These are phyloP conservation scores for Pituophis catenifer DNA, from an alignment of 2,113 vertebrate species.

Conservation along the genomic window DNA sequence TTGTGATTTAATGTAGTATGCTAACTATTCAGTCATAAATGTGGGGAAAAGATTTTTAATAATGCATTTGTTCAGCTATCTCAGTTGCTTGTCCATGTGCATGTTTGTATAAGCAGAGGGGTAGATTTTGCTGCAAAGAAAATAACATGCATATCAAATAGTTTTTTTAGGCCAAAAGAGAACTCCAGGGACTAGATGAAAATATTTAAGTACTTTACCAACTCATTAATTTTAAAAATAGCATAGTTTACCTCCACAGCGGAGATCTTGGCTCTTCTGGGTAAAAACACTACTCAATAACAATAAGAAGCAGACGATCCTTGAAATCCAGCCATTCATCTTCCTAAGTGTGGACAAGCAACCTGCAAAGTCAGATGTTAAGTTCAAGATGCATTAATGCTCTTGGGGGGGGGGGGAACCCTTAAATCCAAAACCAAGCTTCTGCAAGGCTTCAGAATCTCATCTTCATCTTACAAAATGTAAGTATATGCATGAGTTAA, in stretches of 20 bases:
- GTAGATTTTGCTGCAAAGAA: not conserved
- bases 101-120: not conserved
- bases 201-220: not conserved
- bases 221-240: not conserved
- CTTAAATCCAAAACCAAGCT: not conserved
- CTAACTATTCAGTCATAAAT: not conserved
- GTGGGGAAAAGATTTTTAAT: not conserved
- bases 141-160: not conserved
- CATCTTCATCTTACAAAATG: not conserved
- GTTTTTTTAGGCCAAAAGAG: not conserved
- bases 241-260: slow-evolving; percentile 70
- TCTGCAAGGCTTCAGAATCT: not conserved
- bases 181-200: not conserved
- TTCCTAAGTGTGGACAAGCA: slow-evolving; percentile 32
- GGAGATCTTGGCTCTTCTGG: slow-evolving; percentile 75
- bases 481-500: not conserved
- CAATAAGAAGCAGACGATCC: slow-evolving; percentile 45
- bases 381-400: not conserved
- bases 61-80: not conserved
- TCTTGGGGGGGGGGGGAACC: too few relatives aligned
- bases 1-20: not conserved
- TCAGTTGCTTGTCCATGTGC: not conserved
- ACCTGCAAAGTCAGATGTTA: slow-evolving; percentile 8
- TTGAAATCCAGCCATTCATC: slow-evolving; percentile 49
- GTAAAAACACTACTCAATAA: slow-evolving; percentile 55